Percentiles rank a stretch among this genome's conserved stretches.
Conservation (phyloP, 2,113 vertebrate species). For the Atlantisia rogersi region DNA sequence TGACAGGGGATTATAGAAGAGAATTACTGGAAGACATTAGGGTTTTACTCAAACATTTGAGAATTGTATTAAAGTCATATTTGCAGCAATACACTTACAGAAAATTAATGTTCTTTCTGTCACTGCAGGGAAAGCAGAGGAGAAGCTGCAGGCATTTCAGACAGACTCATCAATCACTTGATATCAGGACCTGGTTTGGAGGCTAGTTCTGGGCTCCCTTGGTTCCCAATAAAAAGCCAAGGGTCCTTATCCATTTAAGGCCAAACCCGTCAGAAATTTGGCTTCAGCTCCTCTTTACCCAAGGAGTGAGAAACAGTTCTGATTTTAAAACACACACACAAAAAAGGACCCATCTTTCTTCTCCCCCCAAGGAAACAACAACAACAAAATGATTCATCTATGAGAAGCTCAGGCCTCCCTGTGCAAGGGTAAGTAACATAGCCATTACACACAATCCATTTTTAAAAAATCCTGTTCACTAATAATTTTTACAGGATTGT, state of each 20-base stretch:
- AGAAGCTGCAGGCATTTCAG: slow-evolving; percentile 39
- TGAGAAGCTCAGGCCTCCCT: neutral
- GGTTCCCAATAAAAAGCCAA: slow-evolving; percentile 10
- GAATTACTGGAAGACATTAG: slow-evolving; percentile 54
- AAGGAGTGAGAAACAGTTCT: neutral
- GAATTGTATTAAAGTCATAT: slow-evolving; percentile 68
- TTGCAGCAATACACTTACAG: slow-evolving; percentile 63
- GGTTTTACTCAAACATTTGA: slow-evolving; percentile 61
- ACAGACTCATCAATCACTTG: slow-evolving; percentile 51
- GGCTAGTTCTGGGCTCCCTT: slow-evolving; percentile 11
- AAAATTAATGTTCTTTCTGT: slow-evolving; percentile 68
- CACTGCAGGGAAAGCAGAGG: neutral
- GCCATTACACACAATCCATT: neutral
- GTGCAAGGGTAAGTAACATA: neutral
- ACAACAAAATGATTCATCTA: neutral
- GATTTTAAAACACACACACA: neutral
- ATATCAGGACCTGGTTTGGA: slow-evolving; percentile 13
- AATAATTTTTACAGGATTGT: neutral
- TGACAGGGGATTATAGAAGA: slow-evolving; percentile 41
- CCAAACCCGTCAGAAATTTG: neutral
- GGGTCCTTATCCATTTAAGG: slow-evolving; percentile 25
- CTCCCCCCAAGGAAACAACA: neutral
- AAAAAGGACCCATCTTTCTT: neutral
- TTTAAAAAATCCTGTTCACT: neutral
- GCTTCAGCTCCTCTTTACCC: slow-evolving; percentile 7